Evolutionary conservation across 2,113 vertebrate genomes (phyloP), one percentile per base, ranked within the genome.

Genomic region (Osmerus eperlanus): DNA sequence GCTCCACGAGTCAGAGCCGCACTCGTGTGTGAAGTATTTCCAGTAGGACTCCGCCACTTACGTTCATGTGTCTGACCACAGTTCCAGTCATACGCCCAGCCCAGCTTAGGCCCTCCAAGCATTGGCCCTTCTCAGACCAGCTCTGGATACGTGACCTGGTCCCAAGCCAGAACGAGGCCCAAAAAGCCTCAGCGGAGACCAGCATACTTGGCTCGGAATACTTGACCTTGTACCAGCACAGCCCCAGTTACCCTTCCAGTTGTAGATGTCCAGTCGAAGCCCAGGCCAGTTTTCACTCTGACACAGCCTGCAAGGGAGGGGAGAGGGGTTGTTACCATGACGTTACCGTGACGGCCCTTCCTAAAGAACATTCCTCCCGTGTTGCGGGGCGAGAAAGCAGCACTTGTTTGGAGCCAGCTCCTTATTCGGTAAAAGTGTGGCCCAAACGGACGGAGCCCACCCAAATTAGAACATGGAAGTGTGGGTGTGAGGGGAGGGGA

Each of bases 381-480:
- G 81, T 69, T 78, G 68, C 75, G 41, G 72, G 75, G 82, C 70
- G 66, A 73, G 72, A 82, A 78, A 74, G 73, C 79, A 68, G 72
- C 56, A 47, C 79, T 76, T 25, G 68, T 59, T 83, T 25, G 76
- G 72, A 62, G 73, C 72, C 78, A 54, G 80, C 73, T 88, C 90
- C 90, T 89, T 91, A 87, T 91, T 90, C 83, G 88, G 90, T 90
- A 84, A 90, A 78, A 88, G 81, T 83, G 82, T 81, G 78, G 79
- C 81, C 86, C 73, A 83, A 87, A 86, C 81, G 78, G 61, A 69
- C 81, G 70, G 81, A 87, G 79, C 78, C 84, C 81, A 81, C 78
- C 86, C 76, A 73, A 85, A 85, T 90, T 85, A 91, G 85, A 90
- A 73, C 78, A 79, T 85, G 78, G 78, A 80, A 85, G 81, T 77